These are phyloP conservation scores for Coccyzus lansbergi DNA, from an alignment of 2,797 vertebrate genomes.

Conservation along the genomic window DNA sequence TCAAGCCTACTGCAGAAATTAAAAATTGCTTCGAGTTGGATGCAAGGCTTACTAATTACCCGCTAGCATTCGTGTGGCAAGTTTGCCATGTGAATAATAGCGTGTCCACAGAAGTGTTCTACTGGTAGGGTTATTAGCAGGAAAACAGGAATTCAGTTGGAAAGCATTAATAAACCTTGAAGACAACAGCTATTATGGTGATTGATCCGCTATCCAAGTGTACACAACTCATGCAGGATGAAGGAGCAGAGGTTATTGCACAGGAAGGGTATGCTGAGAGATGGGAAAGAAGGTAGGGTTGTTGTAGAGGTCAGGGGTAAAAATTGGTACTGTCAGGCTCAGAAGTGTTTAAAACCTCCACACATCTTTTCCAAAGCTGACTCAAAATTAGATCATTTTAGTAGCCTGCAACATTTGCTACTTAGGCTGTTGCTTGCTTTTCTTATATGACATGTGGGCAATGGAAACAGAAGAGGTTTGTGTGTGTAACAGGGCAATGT, in stretches of 20 bases:
- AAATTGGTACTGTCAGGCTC: neutral
- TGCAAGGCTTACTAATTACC: constrained; percentile 27
- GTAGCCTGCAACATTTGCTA: neutral
- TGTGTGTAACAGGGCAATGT: neutral
- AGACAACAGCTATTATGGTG: constrained; percentile 36
- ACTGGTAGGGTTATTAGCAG: constrained; percentile 30
- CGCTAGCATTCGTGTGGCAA: constrained; percentile 8
- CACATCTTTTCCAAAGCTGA: neutral
- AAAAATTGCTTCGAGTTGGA: neutral
- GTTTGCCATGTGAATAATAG: constrained; percentile 38
- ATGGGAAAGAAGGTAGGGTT: neutral
- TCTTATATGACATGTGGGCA: neutral
- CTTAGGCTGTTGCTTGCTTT: neutral
- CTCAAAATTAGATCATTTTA: neutral
- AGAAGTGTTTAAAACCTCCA: neutral
- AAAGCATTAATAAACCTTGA: constrained; percentile 50
- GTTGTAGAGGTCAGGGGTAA: neutral
- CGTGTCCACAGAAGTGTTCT: neutral
- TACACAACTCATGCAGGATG: neutral
- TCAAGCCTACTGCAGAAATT: constrained; percentile 1
- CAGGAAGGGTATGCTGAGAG: neutral
- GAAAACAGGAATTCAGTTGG: constrained; percentile 29
- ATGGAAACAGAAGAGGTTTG: neutral
- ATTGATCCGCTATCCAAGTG: constrained; percentile 26
- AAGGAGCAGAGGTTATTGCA: constrained; percentile 22